Conservation (phyloP, 1,140 invertebrate species). For the Pygmarrhopalites habei region DNA sequence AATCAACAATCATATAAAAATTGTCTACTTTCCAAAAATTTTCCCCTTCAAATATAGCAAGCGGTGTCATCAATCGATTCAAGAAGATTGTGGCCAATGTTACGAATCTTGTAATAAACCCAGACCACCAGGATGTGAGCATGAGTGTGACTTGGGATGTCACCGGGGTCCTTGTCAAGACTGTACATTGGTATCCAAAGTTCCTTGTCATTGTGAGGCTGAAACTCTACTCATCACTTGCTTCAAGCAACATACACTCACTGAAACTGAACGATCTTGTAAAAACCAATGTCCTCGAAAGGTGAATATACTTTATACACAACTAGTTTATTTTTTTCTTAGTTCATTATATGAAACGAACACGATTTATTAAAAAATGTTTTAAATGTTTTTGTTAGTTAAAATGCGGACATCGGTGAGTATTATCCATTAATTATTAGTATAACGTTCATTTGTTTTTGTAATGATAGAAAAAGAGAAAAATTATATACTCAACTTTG, state of each 20-base stretch:
- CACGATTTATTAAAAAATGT: slow-evolving; percentile 2
- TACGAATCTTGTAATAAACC: slow-evolving; percentile 58
- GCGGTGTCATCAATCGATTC: slow-evolving; percentile 40
- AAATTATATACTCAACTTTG: too few relatives aligned
- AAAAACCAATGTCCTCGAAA: slow-evolving; percentile 77
- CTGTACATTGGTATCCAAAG: slow-evolving; percentile 31
- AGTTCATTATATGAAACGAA: slow-evolving; percentile 39
- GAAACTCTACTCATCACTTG: slow-evolving; percentile 32
- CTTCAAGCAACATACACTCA: slow-evolving; percentile 20
- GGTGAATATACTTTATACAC: slow-evolving; percentile 53
- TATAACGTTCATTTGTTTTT: too few relatives aligned
- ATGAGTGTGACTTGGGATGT: slow-evolving; percentile 66
- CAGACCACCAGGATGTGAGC: slow-evolving; percentile 67
- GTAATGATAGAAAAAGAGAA: too few relatives aligned
- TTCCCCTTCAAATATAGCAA: not conserved
- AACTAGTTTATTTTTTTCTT: slow-evolving; percentile 2
- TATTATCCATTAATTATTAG: too few relatives aligned
- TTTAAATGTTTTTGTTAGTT: slow-evolving; percentile 43
- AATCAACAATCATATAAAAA: too few relatives aligned
- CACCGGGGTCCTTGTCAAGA: slow-evolving; percentile 49
- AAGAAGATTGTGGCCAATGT: slow-evolving; percentile 61
- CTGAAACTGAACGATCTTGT: slow-evolving; percentile 47
- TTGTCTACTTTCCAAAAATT: too few relatives aligned
- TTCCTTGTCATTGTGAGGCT: slow-evolving; percentile 32
- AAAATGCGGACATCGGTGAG: slow-evolving; percentile 62